These are phyloP conservation scores for Myrmecophaga tridactyla DNA, from an alignment of 2,113 vertebrate species.

Conservation along the genomic window DNA sequence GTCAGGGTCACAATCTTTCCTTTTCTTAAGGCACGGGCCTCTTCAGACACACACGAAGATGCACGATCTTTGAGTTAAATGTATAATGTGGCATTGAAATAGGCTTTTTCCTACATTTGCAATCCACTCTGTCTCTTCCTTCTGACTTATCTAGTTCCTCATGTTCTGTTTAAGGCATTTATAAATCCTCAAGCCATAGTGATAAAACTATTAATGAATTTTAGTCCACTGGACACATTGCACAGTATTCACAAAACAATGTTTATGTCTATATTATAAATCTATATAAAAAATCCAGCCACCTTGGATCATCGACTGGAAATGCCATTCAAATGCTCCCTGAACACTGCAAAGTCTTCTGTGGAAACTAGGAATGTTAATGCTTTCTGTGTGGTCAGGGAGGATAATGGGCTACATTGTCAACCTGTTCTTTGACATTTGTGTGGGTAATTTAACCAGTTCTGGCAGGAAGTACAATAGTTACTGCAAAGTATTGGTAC, in stretches of 20 bases:
- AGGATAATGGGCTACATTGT: neutral
- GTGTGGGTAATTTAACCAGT: neutral
- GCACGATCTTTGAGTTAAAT: neutral
- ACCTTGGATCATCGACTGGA: neutral
- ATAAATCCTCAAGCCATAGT: neutral
- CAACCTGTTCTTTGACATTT: slow-evolving; percentile 20
- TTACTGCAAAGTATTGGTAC: neutral
- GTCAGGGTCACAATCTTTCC: neutral
- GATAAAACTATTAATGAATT: neutral
- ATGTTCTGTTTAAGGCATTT: neutral
- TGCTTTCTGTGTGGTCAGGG: neutral
- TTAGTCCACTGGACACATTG: neutral
- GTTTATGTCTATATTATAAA: neutral
- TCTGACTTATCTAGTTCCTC: neutral
- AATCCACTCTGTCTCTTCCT: neutral
- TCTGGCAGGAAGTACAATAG: neutral
- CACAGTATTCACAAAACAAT: neutral
- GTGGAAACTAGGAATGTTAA: neutral
- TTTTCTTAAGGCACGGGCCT: neutral
- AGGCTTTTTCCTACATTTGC: neutral
- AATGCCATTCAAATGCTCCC: neutral
- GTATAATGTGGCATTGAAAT: neutral
- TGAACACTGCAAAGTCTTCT: neutral
- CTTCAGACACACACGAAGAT: neutral
- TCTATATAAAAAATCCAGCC: neutral